These are phyloP conservation scores for Eubasilissa regina DNA, from an alignment of 1,140 invertebrate genomes.

Conservation along the genomic window DNA sequence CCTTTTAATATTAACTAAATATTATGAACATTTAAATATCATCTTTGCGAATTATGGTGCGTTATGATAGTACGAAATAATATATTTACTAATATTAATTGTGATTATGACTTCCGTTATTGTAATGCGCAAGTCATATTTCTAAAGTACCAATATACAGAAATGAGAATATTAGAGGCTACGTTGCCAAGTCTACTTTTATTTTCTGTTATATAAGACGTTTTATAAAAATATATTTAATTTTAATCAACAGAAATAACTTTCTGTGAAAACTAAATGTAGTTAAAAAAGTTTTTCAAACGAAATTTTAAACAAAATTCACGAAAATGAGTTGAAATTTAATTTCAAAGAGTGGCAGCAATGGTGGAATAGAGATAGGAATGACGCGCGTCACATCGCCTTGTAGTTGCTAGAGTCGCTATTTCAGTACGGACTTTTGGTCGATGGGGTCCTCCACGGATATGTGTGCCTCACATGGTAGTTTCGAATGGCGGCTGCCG, in stretches of 20 bases:
- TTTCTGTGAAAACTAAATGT: neutral
- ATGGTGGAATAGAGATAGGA: conserved; percentile 47
- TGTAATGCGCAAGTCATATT: conserved; percentile 36
- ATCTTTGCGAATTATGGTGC: too few relatives aligned
- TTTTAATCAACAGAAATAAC: neutral
- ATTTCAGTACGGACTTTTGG: conserved; percentile 56
- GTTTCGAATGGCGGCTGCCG: conserved; percentile 51
- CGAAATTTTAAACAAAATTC: neutral
- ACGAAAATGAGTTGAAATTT: neutral
- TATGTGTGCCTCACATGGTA: conserved; percentile 55
- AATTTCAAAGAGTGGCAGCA: conserved; percentile 14
- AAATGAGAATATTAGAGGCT: conserved; percentile 25
- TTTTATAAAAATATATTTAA: neutral
- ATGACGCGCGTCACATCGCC: conserved; percentile 49
- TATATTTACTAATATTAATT: neutral
- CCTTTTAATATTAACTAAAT: too few relatives aligned
- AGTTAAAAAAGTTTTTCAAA: neutral
- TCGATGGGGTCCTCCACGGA: conserved; percentile 55
- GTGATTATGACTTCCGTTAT: conserved; percentile 37
- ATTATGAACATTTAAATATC: too few relatives aligned
- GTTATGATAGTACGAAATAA: neutral
- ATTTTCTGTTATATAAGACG: conserved; percentile 15
- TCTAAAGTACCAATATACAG: conserved; percentile 6
- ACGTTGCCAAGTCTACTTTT: conserved; percentile 43
- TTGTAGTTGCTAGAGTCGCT: conserved; percentile 41